Percentiles rank a stretch among this genome's conserved stretches.
Conservation (phyloP, 2,113 vertebrate species). For the Vombatus ursinus region DNA sequence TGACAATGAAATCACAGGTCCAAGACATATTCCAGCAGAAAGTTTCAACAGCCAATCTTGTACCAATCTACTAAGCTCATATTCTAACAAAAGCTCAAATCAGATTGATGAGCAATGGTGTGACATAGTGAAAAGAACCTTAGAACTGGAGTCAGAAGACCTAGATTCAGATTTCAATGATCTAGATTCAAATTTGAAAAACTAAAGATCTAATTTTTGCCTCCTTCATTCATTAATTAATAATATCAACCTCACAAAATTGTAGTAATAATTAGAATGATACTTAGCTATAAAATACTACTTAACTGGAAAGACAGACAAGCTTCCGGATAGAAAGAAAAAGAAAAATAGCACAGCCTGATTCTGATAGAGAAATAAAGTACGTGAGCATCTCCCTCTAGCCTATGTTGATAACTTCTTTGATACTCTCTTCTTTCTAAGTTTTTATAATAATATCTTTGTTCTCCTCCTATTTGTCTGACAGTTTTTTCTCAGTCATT, state of each 20-base stretch:
- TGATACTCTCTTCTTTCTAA: neutral
- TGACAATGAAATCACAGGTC: neutral
- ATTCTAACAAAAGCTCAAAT: constrained; percentile 32
- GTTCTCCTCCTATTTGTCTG: neutral
- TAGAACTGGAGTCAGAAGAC: neutral
- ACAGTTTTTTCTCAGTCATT: neutral
- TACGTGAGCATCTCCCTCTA: neutral
- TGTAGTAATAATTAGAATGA: neutral
- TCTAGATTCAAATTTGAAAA: neutral
- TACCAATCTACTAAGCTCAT: neutral
- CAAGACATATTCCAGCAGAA: neutral
- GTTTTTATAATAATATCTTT: neutral
- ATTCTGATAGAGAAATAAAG: neutral
- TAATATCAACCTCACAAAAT: neutral
- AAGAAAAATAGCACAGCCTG: neutral
- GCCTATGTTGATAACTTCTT: neutral
- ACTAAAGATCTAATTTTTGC: neutral
- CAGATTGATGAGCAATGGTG: neutral
- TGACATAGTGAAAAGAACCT: neutral
- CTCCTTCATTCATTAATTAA: neutral
- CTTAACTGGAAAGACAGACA: neutral
- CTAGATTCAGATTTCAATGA: neutral
- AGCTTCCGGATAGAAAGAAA: neutral
- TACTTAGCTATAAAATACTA: neutral
- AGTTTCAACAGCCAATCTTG: neutral